Percentiles rank a stretch among this genome's conserved stretches.
Conservation (phyloP, 2,113 vertebrate species). For the Platichthys flesus region DNA sequence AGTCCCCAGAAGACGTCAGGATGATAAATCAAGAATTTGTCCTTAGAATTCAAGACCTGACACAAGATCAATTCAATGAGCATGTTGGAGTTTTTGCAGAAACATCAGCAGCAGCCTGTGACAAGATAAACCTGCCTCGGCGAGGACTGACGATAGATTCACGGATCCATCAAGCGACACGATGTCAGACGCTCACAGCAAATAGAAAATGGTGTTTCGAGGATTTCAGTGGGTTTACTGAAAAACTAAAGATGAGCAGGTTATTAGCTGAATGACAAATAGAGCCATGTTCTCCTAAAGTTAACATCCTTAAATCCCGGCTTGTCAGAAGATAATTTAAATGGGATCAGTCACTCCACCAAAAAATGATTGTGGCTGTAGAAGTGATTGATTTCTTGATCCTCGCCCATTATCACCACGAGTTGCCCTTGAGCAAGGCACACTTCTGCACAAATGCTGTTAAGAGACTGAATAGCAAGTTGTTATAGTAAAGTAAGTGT, state of each 20-base stretch:
- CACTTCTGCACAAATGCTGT: not conserved
- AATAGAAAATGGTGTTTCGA: constrained; percentile 36
- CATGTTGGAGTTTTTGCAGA: constrained; percentile 20
- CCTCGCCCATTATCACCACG: not conserved
- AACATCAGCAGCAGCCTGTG: constrained; percentile 20
- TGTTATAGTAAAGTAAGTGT: not conserved
- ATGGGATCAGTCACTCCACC: constrained; percentile 7
- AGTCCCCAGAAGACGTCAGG: not conserved
- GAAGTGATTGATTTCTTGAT: not conserved
- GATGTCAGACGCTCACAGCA: constrained; percentile 21
- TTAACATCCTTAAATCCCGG: not conserved
- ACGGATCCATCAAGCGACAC: constrained; percentile 32
- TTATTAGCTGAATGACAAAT: constrained; percentile 21
- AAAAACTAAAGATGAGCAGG: constrained; percentile 11
- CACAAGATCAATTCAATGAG: constrained; percentile 15
- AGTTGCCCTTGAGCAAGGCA: not conserved
- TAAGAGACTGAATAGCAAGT: not conserved
- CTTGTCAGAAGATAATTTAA: constrained; percentile 10
- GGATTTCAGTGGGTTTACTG: constrained; percentile 4
- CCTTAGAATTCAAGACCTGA: not conserved
- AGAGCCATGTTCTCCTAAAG: not conserved
- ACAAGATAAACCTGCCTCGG: constrained; percentile 35
- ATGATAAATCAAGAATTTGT: not conserved
- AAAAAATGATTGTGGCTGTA: not conserved
- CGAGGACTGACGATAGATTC: constrained; percentile 26